Conservation (phyloP, 1,140 invertebrate species). For the Lethrus apterus region DNA sequence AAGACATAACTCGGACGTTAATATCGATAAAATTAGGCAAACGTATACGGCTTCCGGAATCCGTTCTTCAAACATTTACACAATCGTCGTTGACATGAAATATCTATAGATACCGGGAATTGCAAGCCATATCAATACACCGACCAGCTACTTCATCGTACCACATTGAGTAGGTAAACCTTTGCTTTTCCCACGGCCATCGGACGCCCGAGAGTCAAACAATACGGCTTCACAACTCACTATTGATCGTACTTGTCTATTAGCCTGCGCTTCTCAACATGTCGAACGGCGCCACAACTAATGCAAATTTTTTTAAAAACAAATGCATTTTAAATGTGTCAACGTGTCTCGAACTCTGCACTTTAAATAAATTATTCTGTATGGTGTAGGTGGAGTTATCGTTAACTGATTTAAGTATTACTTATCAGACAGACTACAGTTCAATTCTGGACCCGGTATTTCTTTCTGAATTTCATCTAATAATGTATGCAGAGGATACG, state of each 20-base stretch:
- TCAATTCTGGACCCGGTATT: too few relatives aligned
- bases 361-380: too few relatives aligned
- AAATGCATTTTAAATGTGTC: too few relatives aligned
- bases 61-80: constrained; percentile 1
- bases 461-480: too few relatives aligned
- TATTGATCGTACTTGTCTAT: constrained; percentile 25
- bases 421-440: too few relatives aligned
- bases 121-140: too few relatives aligned
- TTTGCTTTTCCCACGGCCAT: constrained; percentile 27
- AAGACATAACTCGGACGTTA: not conserved
- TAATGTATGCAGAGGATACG: too few relatives aligned
- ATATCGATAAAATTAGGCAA: not conserved
- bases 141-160: not conserved
- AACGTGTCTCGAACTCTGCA: too few relatives aligned
- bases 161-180: constrained; percentile 19
- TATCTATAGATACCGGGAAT: constrained; percentile 16
- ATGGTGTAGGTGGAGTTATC: too few relatives aligned
- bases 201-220: constrained; percentile 18
- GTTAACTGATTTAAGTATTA: too few relatives aligned
- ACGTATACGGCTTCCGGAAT: not conserved
- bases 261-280: constrained; percentile 22
- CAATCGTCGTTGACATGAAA: constrained; percentile 6
- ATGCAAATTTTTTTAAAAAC: too few relatives aligned
- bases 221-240: constrained; percentile 23
- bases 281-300: constrained; percentile 18